Evolutionary conservation across 2,113 vertebrate genomes (phyloP).

Genomic region (Myodes glareolus): DNA sequence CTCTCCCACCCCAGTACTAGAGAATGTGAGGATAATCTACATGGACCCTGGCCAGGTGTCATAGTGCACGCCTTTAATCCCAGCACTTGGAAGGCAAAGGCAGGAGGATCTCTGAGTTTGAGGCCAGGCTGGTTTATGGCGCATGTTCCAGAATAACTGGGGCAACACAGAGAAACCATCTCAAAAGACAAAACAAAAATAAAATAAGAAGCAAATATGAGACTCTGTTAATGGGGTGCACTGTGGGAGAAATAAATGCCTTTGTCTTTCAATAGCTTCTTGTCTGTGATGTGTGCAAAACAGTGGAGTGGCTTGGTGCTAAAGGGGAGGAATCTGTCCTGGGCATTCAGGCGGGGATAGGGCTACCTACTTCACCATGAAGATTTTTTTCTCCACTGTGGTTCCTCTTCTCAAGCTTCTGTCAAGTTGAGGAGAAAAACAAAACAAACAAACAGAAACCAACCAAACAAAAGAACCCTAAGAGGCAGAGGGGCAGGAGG

Average conservation of each 20-base stretch:
- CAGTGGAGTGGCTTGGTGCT: background rate
- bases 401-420: background rate
- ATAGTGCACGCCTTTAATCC: background rate
- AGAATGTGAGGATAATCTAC: constrained; percentile 64
- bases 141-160: background rate
- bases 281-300: background rate
- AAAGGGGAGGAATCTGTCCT: background rate
- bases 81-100: background rate
- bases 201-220: background rate
- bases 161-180: background rate
- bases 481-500: background rate
- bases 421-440: background rate
- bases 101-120: background rate
- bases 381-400: background rate
- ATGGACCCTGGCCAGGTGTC: constrained; percentile 47
- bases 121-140: background rate
- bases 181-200: background rate
- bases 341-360: background rate
- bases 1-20: background rate
- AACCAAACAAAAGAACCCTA: background rate
- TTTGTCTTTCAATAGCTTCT: constrained; percentile 52
- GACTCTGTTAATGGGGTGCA: constrained; percentile 70
- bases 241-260: constrained; percentile 82
- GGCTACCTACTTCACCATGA: background rate
- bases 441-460: background rate